Evolutionary conservation across 2,888 invertebrate genomes (phyloP), one percentile per base, ranked within the genome.

Genomic region (Ophion costatus): DNA sequence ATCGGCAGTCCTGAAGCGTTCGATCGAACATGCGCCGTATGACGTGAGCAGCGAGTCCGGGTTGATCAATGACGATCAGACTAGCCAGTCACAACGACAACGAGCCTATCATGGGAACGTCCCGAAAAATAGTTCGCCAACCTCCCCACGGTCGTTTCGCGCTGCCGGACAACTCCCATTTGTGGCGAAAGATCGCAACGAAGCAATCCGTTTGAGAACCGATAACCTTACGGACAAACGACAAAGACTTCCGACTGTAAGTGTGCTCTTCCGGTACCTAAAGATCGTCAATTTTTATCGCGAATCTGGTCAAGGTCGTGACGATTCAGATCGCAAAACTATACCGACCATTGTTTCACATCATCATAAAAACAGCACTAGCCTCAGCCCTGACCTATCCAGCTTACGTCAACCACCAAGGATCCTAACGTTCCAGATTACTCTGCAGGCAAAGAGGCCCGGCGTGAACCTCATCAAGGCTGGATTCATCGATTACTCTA

Each of bases 1-100:
- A 24, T 85, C 84, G 14, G 80, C 85, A 6, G 75, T 86, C 57
- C 74, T 86, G 45, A 87, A 84, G 67, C 69, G 82, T 77, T 84
- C 83, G 29, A 79, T 79, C 79, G 80, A 63, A 29, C 42, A 64
- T 22, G 78, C 61, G 14, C 63, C 57, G 17, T 63, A 7, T 51
- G 69, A 85, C 56, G 74, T 51, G 24, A 69, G 75, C 17, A 17
- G 51, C 22, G 73, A 71, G 56, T 56, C 64, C 9, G 24, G 1
- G 10, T 10, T 24, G 22, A 56, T 10, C 22, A 24, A 67, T 57
- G 66, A n/a, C 20, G 67, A 84, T 4, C 69, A 61, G 20, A 66
- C 73, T 38, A 66, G 22, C 20, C 64, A 83, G 57, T 20, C 79
- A n/a, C 67, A 79, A 69, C 74, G 76, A 29, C 67, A 80, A 57